These are phyloP conservation scores for Butorides virescens DNA, from an alignment of 2,113 vertebrate genomes.

Conservation along the genomic window DNA sequence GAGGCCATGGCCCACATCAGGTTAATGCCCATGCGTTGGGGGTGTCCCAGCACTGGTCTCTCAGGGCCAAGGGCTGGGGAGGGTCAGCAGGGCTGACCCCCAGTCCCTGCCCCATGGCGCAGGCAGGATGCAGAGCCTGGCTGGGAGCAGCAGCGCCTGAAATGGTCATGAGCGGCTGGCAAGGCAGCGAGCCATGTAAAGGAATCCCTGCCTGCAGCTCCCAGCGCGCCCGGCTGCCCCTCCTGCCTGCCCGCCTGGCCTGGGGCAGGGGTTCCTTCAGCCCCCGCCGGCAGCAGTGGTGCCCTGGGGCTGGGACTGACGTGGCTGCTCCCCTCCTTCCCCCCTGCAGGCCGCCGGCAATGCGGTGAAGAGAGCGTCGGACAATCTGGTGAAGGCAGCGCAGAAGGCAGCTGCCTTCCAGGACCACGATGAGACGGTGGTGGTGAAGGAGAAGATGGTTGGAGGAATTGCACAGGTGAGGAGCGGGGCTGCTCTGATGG, in stretches of 20 bases:
- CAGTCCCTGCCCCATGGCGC: background rate
- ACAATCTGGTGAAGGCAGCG: slow-evolving; percentile 95
- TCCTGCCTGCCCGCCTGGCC: background rate
- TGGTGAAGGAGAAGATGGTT: slow-evolving; percentile 97
- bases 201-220: slow-evolving; percentile 3
- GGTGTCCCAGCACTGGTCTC: background rate
- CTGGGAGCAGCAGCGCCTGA: slow-evolving; percentile 23
- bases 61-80: background rate
- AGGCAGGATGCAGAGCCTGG: background rate
- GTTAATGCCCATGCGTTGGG: background rate
- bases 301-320: background rate
- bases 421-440: slow-evolving; percentile 89
- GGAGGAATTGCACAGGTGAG: slow-evolving; percentile 97
- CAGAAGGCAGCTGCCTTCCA: slow-evolving; percentile 97
- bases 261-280: background rate
- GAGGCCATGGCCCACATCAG: background rate
- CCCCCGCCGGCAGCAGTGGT: rapidly evolving
- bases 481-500: background rate
- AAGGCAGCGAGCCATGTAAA: slow-evolving; percentile 9
- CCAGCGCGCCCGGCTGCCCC: background rate
- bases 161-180: slow-evolving; percentile 45
- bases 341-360: slow-evolving; percentile 87
- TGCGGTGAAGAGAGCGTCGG: slow-evolving; percentile 93
- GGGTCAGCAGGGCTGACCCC: background rate
- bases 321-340: background rate